These are phyloP conservation scores for Aphelocoma coerulescens DNA, from an alignment of 2,113 vertebrate species.

Conservation along the genomic window DNA sequence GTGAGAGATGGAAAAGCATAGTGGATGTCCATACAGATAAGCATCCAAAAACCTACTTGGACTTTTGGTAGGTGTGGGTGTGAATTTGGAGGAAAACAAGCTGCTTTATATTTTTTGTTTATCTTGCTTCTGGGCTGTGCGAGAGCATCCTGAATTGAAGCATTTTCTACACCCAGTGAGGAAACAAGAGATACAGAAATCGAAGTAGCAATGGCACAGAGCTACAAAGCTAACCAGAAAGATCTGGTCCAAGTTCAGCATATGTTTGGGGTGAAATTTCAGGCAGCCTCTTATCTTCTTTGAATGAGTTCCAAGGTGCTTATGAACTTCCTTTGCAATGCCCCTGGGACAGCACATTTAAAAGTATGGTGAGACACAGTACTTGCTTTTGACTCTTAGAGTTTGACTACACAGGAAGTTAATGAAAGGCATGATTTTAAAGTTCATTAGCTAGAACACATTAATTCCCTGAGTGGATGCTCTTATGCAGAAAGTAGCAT, in stretches of 20 bases:
- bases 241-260: not conserved
- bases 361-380: not conserved
- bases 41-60: not conserved
- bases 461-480: not conserved
- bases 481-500: not conserved
- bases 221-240: not conserved
- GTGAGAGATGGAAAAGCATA: not conserved
- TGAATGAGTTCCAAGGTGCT: not conserved
- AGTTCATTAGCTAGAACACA: conserved; percentile 17
- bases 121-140: not conserved
- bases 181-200: not conserved
- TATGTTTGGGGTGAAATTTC: conserved; percentile 6
- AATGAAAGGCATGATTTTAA: not conserved
- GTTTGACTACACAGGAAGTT: conserved; percentile 4
- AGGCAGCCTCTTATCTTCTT: not conserved
- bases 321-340: conserved; percentile 7
- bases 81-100: not conserved
- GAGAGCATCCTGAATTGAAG: not conserved
- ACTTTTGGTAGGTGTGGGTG: not conserved
- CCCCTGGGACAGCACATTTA: not conserved
- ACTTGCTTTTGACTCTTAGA: not conserved
- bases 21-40: not conserved
- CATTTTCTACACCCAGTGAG: not conserved
- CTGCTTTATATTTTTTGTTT: not conserved
- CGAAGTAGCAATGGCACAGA: not conserved